phyloP scores from a whole-genome alignment of 2,888 invertebrate genomes.

The Apotomis betuletana region DNA sequence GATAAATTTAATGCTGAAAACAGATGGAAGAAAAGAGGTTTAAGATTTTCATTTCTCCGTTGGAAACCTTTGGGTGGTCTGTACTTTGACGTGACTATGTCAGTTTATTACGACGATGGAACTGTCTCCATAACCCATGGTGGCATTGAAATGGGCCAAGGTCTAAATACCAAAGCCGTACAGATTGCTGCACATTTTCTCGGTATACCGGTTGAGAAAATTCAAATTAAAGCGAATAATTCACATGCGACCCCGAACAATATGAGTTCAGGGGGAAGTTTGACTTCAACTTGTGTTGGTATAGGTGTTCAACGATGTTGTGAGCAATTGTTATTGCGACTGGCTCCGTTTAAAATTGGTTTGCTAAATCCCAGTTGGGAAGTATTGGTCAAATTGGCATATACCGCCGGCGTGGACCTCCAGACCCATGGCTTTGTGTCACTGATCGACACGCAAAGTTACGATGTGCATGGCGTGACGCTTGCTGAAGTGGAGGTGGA shows the following conservation, averaged over 20 bases:
- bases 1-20: conserved; percentile 82
- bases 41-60: conserved; percentile 83
- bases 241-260: conserved; percentile 85
- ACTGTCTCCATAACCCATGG: conserved; percentile 86
- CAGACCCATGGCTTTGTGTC: conserved; percentile 63
- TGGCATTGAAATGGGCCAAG: conserved; percentile 88
- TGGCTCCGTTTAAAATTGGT: conserved; percentile 72
- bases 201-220: conserved; percentile 84
- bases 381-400: conserved; percentile 77
- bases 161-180: conserved; percentile 86
- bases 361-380: conserved; percentile 80
- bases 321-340: conserved; percentile 64
- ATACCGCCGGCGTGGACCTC: conserved; percentile 62
- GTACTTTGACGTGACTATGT: conserved; percentile 77
- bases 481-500: conserved; percentile 89
- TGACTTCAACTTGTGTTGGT: conserved; percentile 85
- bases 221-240: conserved; percentile 86
- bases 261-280: conserved; percentile 85
- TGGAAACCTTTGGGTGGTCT: conserved; percentile 71
- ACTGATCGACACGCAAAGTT: conserved; percentile 55
- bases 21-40: conserved; percentile 88
- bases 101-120: conserved; percentile 83
- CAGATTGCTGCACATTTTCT: conserved; percentile 86
- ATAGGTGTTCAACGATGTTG: conserved; percentile 80
- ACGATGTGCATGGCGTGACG: conserved; percentile 81